Conservation (phyloP, 2,797 vertebrate species). For the Thripadectes ignobilis region DNA sequence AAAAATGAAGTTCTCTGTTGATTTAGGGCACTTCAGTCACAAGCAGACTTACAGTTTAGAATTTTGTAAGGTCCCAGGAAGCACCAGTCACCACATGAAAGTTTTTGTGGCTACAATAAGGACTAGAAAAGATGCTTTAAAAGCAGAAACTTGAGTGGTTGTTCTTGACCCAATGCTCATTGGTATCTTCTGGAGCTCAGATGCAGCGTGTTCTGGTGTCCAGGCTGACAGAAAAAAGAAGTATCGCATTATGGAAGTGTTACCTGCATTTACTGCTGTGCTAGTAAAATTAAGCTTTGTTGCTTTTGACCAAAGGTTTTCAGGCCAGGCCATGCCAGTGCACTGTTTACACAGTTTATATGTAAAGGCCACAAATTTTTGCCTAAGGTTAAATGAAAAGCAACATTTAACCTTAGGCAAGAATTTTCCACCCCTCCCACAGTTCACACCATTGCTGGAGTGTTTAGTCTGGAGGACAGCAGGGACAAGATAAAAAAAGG, state of each 20-base stretch:
- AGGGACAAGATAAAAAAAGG: neutral
- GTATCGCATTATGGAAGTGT: neutral
- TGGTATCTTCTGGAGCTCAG: neutral
- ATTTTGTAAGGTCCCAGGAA: neutral
- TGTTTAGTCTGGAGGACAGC: neutral
- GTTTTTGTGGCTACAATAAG: neutral
- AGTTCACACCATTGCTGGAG: neutral
- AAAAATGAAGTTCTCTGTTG: neutral
- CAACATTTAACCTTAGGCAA: too few species aligned
- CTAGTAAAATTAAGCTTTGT: neutral
- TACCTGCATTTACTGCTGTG: neutral
- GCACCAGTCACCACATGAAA: neutral
- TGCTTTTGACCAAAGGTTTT: neutral
- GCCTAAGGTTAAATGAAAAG: neutral
- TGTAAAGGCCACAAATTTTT: neutral
- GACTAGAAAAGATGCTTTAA: neutral
- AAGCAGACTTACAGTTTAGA: neutral
- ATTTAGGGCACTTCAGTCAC: too few species aligned
- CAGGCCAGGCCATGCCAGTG: neutral
- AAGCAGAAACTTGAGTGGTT: neutral
- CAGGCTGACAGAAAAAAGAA: neutral
- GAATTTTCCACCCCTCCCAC: neutral
- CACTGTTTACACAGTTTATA: neutral
- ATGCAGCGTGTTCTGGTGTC: neutral
- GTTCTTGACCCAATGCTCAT: neutral